Evolutionary conservation across 2,113 vertebrate species (phyloP), one percentile per base, ranked within the genome.

Genomic region (Laticauda laticaudata): DNA sequence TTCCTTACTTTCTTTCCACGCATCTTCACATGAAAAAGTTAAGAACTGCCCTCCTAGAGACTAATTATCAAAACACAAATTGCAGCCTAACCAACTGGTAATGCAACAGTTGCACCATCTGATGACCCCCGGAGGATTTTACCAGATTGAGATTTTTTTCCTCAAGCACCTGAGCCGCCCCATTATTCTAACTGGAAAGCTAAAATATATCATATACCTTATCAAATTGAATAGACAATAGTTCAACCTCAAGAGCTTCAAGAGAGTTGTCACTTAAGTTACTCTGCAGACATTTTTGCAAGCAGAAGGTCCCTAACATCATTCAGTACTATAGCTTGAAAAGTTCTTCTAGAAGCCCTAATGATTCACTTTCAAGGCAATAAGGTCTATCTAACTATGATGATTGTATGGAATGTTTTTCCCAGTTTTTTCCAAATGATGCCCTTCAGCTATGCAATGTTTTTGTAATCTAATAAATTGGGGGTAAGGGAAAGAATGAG

Each of bases 41-140:
- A 10, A 48, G 34, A 34, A 89, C 18, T 45, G 1, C 86, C 39
- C 39, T 34, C 55, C 43, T 45, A 5, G 75, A 34, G 55, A 45
- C 69, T 88, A 86, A 94, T 64, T 89, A 91, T 48, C 53, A 64
- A 64, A 56, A 45, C 34, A 45, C 34, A 92, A 90, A 61, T 55
- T 90, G 88, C 75, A 29, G n/a, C 43, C 53, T 5, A 90, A 81
- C 56, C 88, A 90, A 87, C 54, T 59, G 75, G 20, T 81, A 81
- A 34, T 90, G 88, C 75, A 94, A 94, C 24, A n/a, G 81, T 94
- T 94, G 81, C 91, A 94, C 56, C 93, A 92, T 64, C 91, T 90
- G 48, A 45, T 90, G 48, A 45, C 51, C 91, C n/a, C 81, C 23
- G 75, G 91, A 86, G 93, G 56, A 23, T 69, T 69, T 86, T 51